Evolutionary conservation across 2,797 vertebrate genomes (phyloP).

Genomic region (Gila robusta): DNA sequence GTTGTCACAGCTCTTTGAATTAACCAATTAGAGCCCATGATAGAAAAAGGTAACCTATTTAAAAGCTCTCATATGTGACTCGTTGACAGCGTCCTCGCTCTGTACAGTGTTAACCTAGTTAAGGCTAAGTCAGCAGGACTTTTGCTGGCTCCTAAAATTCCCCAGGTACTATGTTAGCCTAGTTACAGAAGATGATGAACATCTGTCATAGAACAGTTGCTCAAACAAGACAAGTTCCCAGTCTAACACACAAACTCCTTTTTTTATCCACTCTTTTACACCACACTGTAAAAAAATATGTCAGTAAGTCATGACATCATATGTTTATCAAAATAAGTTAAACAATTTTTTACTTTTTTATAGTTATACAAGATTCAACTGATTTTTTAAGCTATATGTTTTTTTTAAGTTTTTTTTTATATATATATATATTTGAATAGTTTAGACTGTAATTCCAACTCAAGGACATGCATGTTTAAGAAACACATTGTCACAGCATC

Average conservation of each 20-base stretch:
- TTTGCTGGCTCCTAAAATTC: constrained; percentile 52
- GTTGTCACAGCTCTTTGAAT: constrained; percentile 11
- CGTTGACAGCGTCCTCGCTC: constrained; percentile 38
- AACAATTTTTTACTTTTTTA: no score
- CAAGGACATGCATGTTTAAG: constrained; percentile 20
- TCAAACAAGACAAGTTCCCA: constrained; percentile 9
- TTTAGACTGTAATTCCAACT: constrained; percentile 12
- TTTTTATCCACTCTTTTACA: not conserved
- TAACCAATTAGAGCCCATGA: constrained; percentile 25
- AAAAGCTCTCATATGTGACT: constrained; percentile 46
- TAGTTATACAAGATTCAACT: no score
- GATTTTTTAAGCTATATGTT: no score
- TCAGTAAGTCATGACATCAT: no score
- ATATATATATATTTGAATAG: not conserved
- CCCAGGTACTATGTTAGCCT: constrained; percentile 57
- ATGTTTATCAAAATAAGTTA: no score
- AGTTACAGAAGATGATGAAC: constrained; percentile 58
- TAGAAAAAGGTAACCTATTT: constrained; percentile 54
- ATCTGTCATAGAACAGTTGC: constrained; percentile 34
- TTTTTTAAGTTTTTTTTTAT: no score
- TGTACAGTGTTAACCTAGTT: constrained; percentile 62
- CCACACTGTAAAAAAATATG: no score
- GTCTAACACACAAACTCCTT: not conserved
- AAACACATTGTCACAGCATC: not conserved
- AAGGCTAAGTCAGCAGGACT: constrained; percentile 50